Conservation (phyloP, 1,140 invertebrate species). For the Drosophila pandora region DNA sequence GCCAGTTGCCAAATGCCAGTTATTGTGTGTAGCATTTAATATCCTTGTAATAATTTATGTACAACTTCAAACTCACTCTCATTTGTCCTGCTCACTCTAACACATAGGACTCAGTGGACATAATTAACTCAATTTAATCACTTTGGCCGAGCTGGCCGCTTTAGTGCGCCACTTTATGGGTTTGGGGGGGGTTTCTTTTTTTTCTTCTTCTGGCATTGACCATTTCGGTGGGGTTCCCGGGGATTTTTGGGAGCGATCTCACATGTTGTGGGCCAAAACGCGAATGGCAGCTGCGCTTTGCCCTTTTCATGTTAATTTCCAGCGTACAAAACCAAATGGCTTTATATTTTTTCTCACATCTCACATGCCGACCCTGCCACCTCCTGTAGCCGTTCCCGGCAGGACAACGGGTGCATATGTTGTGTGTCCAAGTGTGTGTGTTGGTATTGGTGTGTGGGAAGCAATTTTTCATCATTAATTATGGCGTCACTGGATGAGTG, state of each 20-base stretch:
- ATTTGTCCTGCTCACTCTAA: conserved; percentile 29
- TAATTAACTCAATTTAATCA: conserved; percentile 81
- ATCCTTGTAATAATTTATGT: conserved; percentile 63
- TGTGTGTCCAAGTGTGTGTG: conserved; percentile 54
- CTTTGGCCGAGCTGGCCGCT: conserved; percentile 53
- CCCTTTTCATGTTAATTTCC: conserved; percentile 79
- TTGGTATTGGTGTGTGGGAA: conserved; percentile 53
- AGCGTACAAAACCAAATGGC: conserved; percentile 75
- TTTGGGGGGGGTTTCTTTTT: conserved; percentile 11
- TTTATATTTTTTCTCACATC: conserved; percentile 50
- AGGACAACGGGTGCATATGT: conserved; percentile 57
- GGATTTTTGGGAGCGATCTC: conserved; percentile 21
- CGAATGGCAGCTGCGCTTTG: conserved; percentile 62
- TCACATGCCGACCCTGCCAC: background rate
- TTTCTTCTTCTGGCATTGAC: conserved; percentile 33
- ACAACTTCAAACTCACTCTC: conserved; percentile 37
- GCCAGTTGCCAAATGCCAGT: background rate
- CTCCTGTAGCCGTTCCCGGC: background rate
- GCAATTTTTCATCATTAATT: conserved; percentile 82
- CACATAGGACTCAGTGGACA: conserved; percentile 36
- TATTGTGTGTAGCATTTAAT: conserved; percentile 45
- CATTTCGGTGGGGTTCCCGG: conserved; percentile 10
- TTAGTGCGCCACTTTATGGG: conserved; percentile 73
- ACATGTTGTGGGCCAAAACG: conserved; percentile 48
- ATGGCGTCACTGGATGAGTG: conserved; percentile 67